These are phyloP conservation scores for Brenthis hecate DNA, from an alignment of 2,888 invertebrate genomes.

Conservation along the genomic window DNA sequence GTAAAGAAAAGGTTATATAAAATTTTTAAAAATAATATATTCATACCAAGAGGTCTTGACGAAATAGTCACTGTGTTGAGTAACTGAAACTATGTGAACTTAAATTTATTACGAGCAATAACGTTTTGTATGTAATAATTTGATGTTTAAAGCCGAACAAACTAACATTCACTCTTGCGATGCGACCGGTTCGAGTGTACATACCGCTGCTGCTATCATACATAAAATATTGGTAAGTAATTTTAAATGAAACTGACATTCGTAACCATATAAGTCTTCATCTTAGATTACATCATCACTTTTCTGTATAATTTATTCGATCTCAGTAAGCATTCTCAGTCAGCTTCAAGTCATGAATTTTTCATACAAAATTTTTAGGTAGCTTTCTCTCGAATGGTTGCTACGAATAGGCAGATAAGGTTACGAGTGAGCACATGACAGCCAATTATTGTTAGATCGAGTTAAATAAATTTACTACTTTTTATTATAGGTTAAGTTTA, in stretches of 20 bases:
- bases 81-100: too few relatives aligned
- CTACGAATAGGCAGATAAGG: conserved; percentile 20
- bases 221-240: conserved; percentile 6
- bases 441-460: conserved; percentile 16
- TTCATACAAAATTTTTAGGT: conserved; percentile 22
- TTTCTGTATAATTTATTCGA: conserved; percentile 17
- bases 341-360: conserved; percentile 4
- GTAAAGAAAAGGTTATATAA: too few relatives aligned
- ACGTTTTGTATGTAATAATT: too few relatives aligned
- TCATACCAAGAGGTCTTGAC: too few relatives aligned
- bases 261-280: conserved; percentile 24
- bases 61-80: too few relatives aligned
- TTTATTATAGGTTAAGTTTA: not conserved
- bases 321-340: conserved; percentile 31
- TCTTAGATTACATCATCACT: not conserved
- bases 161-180: not conserved
- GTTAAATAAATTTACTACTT: conserved; percentile 13
- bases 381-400: conserved; percentile 36
- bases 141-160: too few relatives aligned
- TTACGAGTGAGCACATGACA: conserved; percentile 18
- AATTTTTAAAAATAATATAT: too few relatives aligned
- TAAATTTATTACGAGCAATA: too few relatives aligned
- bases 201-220: conserved; percentile 11
- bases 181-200: conserved; percentile 13
- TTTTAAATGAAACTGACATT: conserved; percentile 19